Evolutionary conservation across 2,113 vertebrate species (phyloP).

Genomic region (Otocyon megalotis): DNA sequence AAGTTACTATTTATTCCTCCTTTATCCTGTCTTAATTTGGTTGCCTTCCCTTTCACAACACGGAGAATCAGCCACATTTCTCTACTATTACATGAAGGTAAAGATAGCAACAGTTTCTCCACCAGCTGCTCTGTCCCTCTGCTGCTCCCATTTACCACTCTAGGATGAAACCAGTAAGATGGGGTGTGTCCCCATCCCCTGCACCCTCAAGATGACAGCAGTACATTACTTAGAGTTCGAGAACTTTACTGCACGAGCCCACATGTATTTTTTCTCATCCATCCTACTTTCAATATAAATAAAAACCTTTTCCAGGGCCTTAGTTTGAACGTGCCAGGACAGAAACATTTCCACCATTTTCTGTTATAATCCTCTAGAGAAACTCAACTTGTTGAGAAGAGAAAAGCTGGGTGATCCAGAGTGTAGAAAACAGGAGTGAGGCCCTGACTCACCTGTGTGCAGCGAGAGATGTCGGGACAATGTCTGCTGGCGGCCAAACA

Average conservation of each 20-base stretch:
- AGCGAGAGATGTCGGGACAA: constrained; percentile 97
- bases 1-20: not conserved
- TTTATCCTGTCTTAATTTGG: not conserved
- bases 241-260: not conserved
- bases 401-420: not conserved
- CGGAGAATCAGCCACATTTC: not conserved
- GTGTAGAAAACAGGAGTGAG: rapidly evolving
- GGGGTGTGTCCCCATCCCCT: not conserved
- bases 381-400: not conserved
- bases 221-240: not conserved
- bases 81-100: not conserved
- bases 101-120: not conserved
- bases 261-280: not conserved
- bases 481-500: constrained; percentile 98
- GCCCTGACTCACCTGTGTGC: constrained; percentile 93
- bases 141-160: not conserved
- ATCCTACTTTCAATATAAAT: not conserved
- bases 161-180: not conserved
- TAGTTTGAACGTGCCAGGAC: not conserved
- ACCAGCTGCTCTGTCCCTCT: not conserved
- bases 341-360: not conserved
- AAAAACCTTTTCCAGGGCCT: not conserved
- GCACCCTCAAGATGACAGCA: not conserved
- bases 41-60: not conserved
- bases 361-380: not conserved